Conservation (phyloP, 2,113 vertebrate species). For the Scartelaos histophorus region DNA sequence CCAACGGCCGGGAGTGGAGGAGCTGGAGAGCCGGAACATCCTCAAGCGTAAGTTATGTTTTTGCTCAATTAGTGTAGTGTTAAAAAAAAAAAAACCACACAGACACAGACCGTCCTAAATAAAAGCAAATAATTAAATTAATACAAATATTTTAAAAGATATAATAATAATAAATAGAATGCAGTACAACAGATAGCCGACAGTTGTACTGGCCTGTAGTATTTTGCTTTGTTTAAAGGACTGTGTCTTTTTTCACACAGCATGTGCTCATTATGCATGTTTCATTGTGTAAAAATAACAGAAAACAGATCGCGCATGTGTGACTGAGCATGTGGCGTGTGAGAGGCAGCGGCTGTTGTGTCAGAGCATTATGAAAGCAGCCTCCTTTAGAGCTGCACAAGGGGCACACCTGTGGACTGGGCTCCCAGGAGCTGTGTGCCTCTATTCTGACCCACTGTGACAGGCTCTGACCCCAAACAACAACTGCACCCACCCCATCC, state of each 20-base stretch:
- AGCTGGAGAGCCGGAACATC: constrained; percentile 97
- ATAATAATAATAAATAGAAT: no score
- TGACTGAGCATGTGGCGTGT: constrained; percentile 6
- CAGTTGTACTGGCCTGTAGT: no score
- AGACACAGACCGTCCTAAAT: neutral
- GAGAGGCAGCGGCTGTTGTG: constrained; percentile 6
- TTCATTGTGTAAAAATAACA: constrained; percentile 2
- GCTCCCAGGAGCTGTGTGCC: neutral
- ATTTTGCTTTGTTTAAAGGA: neutral
- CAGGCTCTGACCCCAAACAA: constrained; percentile 1
- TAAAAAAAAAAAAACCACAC: neutral
- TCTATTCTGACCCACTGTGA: neutral
- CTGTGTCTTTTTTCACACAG: neutral
- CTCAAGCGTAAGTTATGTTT: constrained; percentile 89
- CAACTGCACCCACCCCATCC: neutral
- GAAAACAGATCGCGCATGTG: neutral
- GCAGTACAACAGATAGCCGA: no score
- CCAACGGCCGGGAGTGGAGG: constrained; percentile 95
- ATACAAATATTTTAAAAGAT: no score
- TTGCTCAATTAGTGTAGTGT: neutral
- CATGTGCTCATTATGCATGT: neutral
- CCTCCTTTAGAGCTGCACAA: neutral
- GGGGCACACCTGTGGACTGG: constrained; percentile 4
- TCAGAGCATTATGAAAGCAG: constrained; percentile 5
- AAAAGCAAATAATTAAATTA: no score